phyloP scores from a whole-genome alignment of 2,797 vertebrate species.

The Epinephelus malabaricus region DNA sequence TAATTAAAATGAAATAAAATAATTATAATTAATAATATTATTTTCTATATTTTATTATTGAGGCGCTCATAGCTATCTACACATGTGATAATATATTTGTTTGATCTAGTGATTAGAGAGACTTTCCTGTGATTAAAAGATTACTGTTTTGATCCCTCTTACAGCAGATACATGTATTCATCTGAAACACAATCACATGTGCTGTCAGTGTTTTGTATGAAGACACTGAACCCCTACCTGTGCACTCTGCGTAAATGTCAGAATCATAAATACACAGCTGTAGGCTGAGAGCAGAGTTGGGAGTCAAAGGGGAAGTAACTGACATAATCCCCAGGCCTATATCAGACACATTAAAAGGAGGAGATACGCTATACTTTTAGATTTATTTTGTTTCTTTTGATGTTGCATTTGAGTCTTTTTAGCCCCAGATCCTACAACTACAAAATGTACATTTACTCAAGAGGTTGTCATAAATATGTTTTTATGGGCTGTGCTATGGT shows the following conservation, averaged over 20 bases:
- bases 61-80: background rate
- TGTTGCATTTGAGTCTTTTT: background rate
- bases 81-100: conserved; percentile 18
- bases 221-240: conserved; percentile 32
- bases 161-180: conserved; percentile 10
- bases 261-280: conserved; percentile 23
- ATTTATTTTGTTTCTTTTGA: conserved; percentile 1
- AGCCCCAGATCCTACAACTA: background rate
- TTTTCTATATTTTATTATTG: background rate
- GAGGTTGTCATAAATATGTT: no score
- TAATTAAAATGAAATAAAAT: no score
- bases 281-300: conserved; percentile 6
- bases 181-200: conserved; percentile 16
- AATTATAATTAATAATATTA: no score
- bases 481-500: no score
- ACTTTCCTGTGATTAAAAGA: conserved; percentile 29
- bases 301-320: background rate
- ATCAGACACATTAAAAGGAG: conserved; percentile 1
- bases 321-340: conserved; percentile 1
- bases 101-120: conserved; percentile 38
- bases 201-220: conserved; percentile 30
- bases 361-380: background rate
- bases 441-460: background rate
- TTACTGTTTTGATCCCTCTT: conserved; percentile 30
- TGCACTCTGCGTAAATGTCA: conserved; percentile 29